Conservation (phyloP, 2,888 invertebrate species). For the Gortyna flavago region DNA sequence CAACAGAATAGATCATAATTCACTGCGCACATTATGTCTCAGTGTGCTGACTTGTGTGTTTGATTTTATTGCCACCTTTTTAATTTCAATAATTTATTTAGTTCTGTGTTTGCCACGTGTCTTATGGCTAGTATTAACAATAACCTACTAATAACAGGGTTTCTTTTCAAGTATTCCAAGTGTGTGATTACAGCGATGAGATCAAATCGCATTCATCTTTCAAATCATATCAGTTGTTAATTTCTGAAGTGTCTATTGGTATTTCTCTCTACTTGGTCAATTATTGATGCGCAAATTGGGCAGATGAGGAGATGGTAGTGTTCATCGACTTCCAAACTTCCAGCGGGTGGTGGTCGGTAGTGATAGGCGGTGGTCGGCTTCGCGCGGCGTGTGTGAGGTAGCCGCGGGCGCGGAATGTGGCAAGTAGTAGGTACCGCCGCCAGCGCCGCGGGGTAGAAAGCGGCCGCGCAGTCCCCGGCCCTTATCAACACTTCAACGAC, state of each 20-base stretch:
- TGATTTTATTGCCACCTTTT: constrained; percentile 57
- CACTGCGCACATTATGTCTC: constrained; percentile 54
- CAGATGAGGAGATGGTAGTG: constrained; percentile 3
- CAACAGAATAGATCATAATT: constrained; percentile 59
- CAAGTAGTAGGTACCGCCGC: constrained; percentile 62
- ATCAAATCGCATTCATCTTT: not conserved
- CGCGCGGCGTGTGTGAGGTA: constrained; percentile 42
- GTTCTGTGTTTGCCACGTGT: constrained; percentile 14
- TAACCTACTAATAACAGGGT: not conserved
- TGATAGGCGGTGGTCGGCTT: constrained; percentile 13
- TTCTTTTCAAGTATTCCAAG: not conserved
- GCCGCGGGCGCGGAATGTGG: constrained; percentile 77
- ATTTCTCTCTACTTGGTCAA: not conserved
- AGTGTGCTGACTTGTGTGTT: constrained; percentile 51
- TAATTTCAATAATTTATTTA: constrained; percentile 48
- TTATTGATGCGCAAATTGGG: constrained; percentile 5
- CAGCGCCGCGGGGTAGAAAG: constrained; percentile 83
- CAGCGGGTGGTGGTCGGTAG: constrained; percentile 18
- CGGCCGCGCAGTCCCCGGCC: constrained; percentile 71
- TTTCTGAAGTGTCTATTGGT: not conserved
- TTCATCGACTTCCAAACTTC: constrained; percentile 55
- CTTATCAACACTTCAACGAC: constrained; percentile 67
- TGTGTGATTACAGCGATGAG: not conserved
- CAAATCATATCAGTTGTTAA: not conserved
- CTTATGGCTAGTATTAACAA: constrained; percentile 6